These are phyloP conservation scores for Brotula barbata DNA, from an alignment of 2,797 vertebrate species.

Conservation along the genomic window DNA sequence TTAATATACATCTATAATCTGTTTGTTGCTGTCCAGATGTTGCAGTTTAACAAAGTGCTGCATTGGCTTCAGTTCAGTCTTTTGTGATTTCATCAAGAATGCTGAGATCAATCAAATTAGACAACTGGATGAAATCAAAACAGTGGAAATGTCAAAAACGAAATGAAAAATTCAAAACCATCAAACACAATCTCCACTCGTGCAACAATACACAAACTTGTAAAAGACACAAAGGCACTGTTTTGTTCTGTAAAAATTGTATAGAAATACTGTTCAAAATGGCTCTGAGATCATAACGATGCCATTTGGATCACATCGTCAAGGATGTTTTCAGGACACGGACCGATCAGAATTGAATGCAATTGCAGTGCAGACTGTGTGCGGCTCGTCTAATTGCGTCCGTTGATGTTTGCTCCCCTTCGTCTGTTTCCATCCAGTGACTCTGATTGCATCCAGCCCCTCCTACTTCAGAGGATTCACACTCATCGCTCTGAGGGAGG, in stretches of 20 bases:
- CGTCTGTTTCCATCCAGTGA: conserved; percentile 79
- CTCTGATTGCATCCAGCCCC: conserved; percentile 86
- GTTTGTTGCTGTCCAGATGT: conserved; percentile 11
- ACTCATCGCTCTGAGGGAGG: conserved; percentile 90
- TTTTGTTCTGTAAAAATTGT: not conserved
- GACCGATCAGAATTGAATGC: conserved; percentile 2
- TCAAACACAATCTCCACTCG: too few relatives aligned
- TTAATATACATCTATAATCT: too few relatives aligned
- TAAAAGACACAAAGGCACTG: not conserved
- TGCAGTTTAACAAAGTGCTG: conserved; percentile 7
- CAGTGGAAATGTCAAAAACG: too few relatives aligned
- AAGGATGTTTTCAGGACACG: conserved; percentile 1
- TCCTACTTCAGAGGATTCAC: conserved; percentile 98
- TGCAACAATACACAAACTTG: too few relatives aligned
- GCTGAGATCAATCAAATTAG: conserved; percentile 4
- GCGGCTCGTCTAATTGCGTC: not conserved
- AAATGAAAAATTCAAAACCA: too few relatives aligned
- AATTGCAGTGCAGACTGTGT: not conserved
- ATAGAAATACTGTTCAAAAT: not conserved
- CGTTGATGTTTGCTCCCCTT: conserved; percentile 33
- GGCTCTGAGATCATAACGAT: not conserved
- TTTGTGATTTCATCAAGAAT: conserved; percentile 4
- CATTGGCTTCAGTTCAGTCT: not conserved
- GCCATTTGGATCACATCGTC: not conserved
- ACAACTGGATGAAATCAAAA: not conserved